phyloP scores from a whole-genome alignment of 2,888 invertebrate genomes.

The Pristionchus entomophagus region DNA sequence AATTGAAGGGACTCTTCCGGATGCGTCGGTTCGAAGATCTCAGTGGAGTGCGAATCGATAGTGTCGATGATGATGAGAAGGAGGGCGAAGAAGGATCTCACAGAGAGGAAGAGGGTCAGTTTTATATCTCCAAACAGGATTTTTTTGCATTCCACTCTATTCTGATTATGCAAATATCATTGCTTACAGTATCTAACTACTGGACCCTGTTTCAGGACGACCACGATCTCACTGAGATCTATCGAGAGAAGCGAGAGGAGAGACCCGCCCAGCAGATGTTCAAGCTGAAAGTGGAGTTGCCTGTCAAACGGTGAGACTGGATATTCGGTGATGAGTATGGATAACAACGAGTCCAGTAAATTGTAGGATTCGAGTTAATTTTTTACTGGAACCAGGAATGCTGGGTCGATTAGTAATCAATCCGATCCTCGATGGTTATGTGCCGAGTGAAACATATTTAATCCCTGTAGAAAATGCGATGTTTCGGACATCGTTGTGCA shows the following conservation, averaged over 20 bases:
- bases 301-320: conserved; percentile 57
- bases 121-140: not conserved
- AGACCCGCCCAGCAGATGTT: conserved; percentile 45
- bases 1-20: conserved; percentile 82
- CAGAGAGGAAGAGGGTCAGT: not conserved
- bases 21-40: conserved; percentile 88
- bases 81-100: conserved; percentile 42
- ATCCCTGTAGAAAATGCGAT: too few species aligned
- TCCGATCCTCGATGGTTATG: too few species aligned
- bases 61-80: conserved; percentile 72
- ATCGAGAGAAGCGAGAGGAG: conserved; percentile 43
- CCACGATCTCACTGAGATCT: conserved; percentile 47
- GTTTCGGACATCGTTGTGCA: too few species aligned
- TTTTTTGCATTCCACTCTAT: not conserved
- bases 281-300: conserved; percentile 58
- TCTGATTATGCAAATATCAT: too few species aligned
- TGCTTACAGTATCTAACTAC: too few species aligned
- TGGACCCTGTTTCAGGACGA: conserved; percentile 37
- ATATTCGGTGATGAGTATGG: too few species aligned
- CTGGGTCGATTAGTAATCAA: too few species aligned
- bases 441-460: too few species aligned
- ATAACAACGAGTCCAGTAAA: too few species aligned
- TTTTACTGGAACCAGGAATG: too few species aligned
- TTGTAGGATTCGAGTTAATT: too few species aligned
- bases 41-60: conserved; percentile 76